Evolutionary conservation across 1,140 invertebrate genomes (phyloP), one percentile per base, ranked within the genome.

Genomic region (Piezodorus guildinii): DNA sequence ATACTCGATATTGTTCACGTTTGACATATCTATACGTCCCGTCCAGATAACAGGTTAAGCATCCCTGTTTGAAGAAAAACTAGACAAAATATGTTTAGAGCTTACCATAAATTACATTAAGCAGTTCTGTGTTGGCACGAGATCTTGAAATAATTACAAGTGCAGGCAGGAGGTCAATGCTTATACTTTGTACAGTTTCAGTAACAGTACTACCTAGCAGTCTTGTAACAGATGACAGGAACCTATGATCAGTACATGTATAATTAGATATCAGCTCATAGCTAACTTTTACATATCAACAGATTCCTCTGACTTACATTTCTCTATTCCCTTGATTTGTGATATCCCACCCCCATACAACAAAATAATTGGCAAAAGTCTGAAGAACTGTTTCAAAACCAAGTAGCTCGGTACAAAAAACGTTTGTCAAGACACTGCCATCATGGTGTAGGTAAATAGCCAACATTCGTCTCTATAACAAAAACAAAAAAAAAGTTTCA

Each of bases 361-460:
- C 77, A 77, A 96, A 96, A 78, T 94, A 93, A 30, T 82, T 83
- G 60, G 85, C 84, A 34, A 97, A 80, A 66, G 87, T 87, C 74
- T 91, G 86, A 59, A 94, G 83, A 59, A 96, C 85, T 54, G 87
- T 87, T 72, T 95, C 92, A 69, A 86, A 87, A 73, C 92, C 92
- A 63, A 97, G 78, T 62, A 94, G 79, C 74, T 96, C 90, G 62
- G 92, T 93, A 77, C 94, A 97, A 81, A 96, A 98, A 66, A 97
- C 91, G 77, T 98, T 95, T 54, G 92, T 85, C 67, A 94, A 78
- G 60, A 97, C 91, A 70, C 92, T 96, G 39, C 82, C 84, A 75
- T 96, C 94, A 74, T 96, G 92, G 74, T 98, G 94, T 23, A 97
- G 79, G 78, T 97, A 98, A 54, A 98, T 82, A 17, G 90, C 93